phyloP scores from a whole-genome alignment of 1,140 invertebrate genomes.

The Liolophura sinensis region DNA sequence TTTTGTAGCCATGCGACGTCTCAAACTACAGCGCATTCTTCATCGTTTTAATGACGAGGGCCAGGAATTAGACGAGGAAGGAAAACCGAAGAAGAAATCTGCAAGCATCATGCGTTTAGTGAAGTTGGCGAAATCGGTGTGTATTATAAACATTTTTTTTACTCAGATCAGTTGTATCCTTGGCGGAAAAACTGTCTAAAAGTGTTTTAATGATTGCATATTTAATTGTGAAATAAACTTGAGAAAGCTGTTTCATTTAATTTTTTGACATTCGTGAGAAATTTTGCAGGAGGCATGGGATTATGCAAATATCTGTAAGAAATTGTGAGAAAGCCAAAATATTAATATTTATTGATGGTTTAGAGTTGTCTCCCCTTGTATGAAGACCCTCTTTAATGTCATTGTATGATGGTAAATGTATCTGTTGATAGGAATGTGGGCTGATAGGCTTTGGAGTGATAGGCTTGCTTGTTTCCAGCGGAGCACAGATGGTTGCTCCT shows the following conservation, averaged over 20 bases:
- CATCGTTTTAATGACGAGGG: slow-evolving; percentile 47
- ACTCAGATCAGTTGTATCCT: too few species aligned
- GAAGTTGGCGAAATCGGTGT: slow-evolving; percentile 49
- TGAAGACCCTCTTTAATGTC: neutral
- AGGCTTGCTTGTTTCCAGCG: slow-evolving; percentile 44
- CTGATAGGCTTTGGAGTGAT: slow-evolving; percentile 15
- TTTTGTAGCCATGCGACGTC: slow-evolving; percentile 31
- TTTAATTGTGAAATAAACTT: too few species aligned
- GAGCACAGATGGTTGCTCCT: slow-evolving; percentile 46
- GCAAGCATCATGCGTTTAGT: slow-evolving; percentile 37
- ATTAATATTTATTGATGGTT: neutral
- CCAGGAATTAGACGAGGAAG: slow-evolving; percentile 47
- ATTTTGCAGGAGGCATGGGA: too few species aligned
- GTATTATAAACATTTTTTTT: too few species aligned
- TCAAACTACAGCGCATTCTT: slow-evolving; percentile 34
- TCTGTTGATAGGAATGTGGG: too few species aligned
- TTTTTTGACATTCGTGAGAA: too few species aligned
- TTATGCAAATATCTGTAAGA: too few species aligned
- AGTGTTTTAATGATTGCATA: too few species aligned
- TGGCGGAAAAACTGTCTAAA: too few species aligned
- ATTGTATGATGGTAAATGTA: neutral
- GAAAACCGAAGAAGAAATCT: slow-evolving; percentile 37
- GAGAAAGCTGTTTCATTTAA: too few species aligned
- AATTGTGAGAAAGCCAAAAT: too few species aligned
- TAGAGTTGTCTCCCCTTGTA: neutral